These are phyloP conservation scores for Hemaris fuciformis DNA, from an alignment of 2,888 invertebrate species.

Conservation along the genomic window DNA sequence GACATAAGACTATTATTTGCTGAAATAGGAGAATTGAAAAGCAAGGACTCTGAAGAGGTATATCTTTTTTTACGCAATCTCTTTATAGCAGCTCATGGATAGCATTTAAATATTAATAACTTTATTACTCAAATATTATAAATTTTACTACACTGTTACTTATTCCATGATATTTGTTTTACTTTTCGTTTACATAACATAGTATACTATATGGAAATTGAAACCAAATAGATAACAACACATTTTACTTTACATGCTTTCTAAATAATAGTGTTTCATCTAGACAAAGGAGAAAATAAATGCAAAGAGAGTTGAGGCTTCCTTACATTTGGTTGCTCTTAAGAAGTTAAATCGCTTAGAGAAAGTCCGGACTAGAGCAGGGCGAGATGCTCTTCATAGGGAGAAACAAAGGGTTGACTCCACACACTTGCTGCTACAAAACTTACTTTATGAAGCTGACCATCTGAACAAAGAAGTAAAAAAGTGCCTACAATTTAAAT, in stretches of 20 bases:
- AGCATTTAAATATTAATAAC: too few species aligned
- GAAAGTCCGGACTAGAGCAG: conserved; percentile 91
- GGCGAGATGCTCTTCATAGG: conserved; percentile 89
- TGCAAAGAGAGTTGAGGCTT: conserved; percentile 86
- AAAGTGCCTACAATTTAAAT: conserved; percentile 96
- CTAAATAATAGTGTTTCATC: conserved; percentile 29
- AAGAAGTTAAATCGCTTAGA: conserved; percentile 95
- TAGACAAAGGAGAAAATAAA: conserved; percentile 84
- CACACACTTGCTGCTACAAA: conserved; percentile 94
- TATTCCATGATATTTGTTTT: too few species aligned
- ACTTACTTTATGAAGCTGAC: conserved; percentile 95
- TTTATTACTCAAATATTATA: too few species aligned
- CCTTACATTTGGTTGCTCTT: conserved; percentile 89
- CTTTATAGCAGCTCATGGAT: neutral
- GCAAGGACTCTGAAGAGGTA: conserved; percentile 80
- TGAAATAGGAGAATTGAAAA: conserved; percentile 86
- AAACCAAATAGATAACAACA: neutral
- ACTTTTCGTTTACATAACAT: too few species aligned
- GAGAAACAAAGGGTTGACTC: conserved; percentile 95
- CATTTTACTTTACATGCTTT: neutral
- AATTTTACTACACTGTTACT: too few species aligned
- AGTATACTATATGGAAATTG: neutral
- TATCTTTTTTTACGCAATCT: conserved; percentile 14
- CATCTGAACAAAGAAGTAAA: conserved; percentile 97
- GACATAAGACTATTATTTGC: conserved; percentile 85